A percentile compares a stretch with the other conserved stretches of the same genome.
These are phyloP conservation scores for Exocentrus adspersus DNA, from an alignment of 2,888 invertebrate species.

Conservation along the genomic window DNA sequence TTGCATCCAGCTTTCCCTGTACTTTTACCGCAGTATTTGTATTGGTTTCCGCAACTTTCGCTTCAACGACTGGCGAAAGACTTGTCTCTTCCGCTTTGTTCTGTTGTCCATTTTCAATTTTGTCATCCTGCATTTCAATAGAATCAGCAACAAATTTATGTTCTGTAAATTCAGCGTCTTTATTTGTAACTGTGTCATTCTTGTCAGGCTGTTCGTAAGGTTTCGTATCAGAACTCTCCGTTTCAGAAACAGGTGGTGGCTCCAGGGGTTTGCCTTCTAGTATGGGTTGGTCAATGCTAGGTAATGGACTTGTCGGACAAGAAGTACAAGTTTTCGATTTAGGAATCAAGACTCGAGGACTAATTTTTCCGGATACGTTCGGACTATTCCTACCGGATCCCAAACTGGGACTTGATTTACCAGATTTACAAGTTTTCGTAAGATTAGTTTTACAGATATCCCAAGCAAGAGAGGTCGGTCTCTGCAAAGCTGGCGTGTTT, in stretches of 20 bases:
- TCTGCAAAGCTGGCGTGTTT: conserved; percentile 83
- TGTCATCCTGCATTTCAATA: conserved; percentile 11
- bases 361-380: conserved; percentile 69
- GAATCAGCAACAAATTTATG: not conserved
- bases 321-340: conserved; percentile 49
- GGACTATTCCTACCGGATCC: conserved; percentile 71
- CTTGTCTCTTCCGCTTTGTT: conserved; percentile 19
- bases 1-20: conserved; percentile 28
- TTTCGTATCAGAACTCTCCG: conserved; percentile 2
- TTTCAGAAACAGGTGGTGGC: conserved; percentile 1
- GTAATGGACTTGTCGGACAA: conserved; percentile 63
- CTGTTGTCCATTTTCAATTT: conserved; percentile 9
- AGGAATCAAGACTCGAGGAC: conserved; percentile 68
- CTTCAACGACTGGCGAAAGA: conserved; percentile 16
- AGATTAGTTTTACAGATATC: conserved; percentile 88
- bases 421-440: conserved; percentile 58
- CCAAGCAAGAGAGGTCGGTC: conserved; percentile 94
- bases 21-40: conserved; percentile 31
- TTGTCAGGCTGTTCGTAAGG: conserved; percentile 8
- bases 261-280: conserved; percentile 55
- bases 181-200: conserved; percentile 3
- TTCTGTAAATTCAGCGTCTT: not conserved
- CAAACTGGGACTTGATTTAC: conserved; percentile 65
- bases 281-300: conserved; percentile 61
- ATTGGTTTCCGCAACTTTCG: conserved; percentile 32